These are phyloP conservation scores for Gracilinanus agilis DNA, from an alignment of 2,113 vertebrate species.

Conservation along the genomic window DNA sequence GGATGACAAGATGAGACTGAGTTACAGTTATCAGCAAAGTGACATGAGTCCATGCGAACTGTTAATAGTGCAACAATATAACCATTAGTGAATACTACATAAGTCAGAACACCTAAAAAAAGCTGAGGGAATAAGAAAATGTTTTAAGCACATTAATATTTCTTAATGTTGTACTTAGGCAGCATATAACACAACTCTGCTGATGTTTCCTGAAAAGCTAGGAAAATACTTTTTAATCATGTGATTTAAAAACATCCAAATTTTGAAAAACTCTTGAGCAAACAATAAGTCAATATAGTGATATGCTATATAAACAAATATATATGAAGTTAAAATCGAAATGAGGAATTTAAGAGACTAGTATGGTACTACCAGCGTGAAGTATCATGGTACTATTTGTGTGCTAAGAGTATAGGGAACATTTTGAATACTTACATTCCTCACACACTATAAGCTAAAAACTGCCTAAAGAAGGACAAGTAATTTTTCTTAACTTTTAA, in stretches of 20 bases:
- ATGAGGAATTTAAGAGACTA: slow-evolving; percentile 55
- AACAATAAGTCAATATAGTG: slow-evolving; percentile 58
- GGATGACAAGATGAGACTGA: slow-evolving; percentile 99
- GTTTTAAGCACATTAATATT: slow-evolving; percentile 57
- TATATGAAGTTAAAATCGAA: slow-evolving; percentile 66
- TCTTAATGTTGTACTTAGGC: background rate
- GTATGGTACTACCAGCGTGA: slow-evolving; percentile 14
- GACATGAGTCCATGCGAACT: slow-evolving; percentile 99
- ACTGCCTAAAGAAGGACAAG: background rate
- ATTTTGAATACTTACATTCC: background rate
- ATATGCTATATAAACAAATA: slow-evolving; percentile 69
- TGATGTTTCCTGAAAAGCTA: background rate
- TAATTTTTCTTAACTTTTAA: slow-evolving; percentile 25
- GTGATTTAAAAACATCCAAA: slow-evolving; percentile 20
- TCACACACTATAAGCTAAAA: background rate
- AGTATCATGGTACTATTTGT: background rate
- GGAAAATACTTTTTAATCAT: slow-evolving; percentile 38
- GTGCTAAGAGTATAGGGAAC: slow-evolving; percentile 34
- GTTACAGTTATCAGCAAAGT: slow-evolving; percentile 99
- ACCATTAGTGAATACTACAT: slow-evolving; percentile 84
- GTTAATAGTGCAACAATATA: slow-evolving; percentile 92
- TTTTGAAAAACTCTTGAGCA: slow-evolving; percentile 56
- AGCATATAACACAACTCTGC: background rate
- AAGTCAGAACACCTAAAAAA: background rate
- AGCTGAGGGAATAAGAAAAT: slow-evolving; percentile 63